phyloP scores from a whole-genome alignment of 2,888 invertebrate species.

The Rhagonycha lutea region DNA sequence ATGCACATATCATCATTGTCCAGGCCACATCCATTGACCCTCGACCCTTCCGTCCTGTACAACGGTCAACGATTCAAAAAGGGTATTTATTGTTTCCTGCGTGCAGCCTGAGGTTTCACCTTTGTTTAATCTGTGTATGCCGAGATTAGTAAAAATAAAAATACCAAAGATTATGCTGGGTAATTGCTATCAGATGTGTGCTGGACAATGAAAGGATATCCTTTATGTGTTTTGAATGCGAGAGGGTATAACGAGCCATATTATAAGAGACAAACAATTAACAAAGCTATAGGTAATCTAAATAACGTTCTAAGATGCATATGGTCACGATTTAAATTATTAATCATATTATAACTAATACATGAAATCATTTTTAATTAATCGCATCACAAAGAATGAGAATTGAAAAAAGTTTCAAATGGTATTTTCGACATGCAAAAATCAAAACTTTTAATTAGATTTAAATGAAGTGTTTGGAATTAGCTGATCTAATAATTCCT shows the following conservation, averaged over 20 bases:
- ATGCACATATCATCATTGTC: conserved; percentile 32
- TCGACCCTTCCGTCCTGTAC: conserved; percentile 36
- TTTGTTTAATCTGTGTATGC: conserved; percentile 41
- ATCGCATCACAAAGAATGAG: not conserved
- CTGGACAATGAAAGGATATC: conserved; percentile 43
- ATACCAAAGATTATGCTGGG: conserved; percentile 40
- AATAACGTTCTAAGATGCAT: conserved; percentile 26
- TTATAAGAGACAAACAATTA: conserved; percentile 38
- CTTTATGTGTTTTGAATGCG: conserved; percentile 40
- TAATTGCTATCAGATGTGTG: conserved; percentile 43
- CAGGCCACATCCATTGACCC: conserved; percentile 35
- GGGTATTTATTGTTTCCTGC: conserved; percentile 47
- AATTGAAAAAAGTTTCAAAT: not conserved
- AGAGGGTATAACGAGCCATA: conserved; percentile 39
- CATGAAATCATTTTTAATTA: not conserved
- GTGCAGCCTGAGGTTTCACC: conserved; percentile 40
- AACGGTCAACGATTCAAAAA: conserved; percentile 39
- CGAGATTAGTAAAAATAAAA: conserved; percentile 45
- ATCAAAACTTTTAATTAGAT: not conserved
- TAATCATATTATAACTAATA: not conserved
- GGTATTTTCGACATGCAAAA: not conserved
- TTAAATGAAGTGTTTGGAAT: not conserved
- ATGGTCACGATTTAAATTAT: conserved; percentile 9
- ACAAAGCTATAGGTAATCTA: conserved; percentile 33
- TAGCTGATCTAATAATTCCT: not conserved